These are phyloP conservation scores for Drosophila repleta DNA, from an alignment of 1,140 invertebrate species.

Conservation along the genomic window DNA sequence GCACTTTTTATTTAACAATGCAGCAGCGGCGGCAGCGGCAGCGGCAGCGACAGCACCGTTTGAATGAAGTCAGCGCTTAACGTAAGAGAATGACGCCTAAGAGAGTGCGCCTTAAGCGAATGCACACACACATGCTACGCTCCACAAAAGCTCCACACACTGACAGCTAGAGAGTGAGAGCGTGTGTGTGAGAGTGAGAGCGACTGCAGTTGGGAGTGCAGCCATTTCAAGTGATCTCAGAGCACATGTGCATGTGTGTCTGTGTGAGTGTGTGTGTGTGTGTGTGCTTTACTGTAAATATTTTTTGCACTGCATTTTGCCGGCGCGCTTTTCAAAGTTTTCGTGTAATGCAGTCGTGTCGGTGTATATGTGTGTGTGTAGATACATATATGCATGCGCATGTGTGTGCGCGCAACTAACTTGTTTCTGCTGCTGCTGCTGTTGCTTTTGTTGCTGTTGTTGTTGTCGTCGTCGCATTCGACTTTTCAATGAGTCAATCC, in stretches of 20 bases:
- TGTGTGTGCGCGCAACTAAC: constrained; percentile 55
- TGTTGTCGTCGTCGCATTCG: constrained; percentile 66
- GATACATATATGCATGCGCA: neutral
- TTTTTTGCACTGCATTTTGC: constrained; percentile 76
- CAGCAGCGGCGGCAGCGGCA: constrained; percentile 11
- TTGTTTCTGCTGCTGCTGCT: constrained; percentile 67
- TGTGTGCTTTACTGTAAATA: constrained; percentile 65
- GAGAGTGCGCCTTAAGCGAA: constrained; percentile 13
- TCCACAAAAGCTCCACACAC: constrained; percentile 13
- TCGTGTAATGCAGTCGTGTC: constrained; percentile 51
- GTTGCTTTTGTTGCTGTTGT: constrained; percentile 71
- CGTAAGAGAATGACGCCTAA: constrained; percentile 15
- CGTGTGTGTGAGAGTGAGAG: neutral
- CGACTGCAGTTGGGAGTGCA: constrained; percentile 19
- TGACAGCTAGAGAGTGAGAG: neutral
- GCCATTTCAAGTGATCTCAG: constrained; percentile 72
- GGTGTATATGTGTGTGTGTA: constrained; percentile 5
- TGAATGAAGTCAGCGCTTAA: constrained; percentile 50
- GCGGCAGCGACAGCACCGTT: constrained; percentile 11
- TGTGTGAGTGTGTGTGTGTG: constrained; percentile 19
- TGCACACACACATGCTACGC: constrained; percentile 18
- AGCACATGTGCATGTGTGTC: constrained; percentile 4
- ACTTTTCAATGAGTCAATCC: constrained; percentile 84
- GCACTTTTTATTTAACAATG: constrained; percentile 78
- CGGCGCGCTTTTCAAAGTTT: constrained; percentile 76